These are phyloP conservation scores for Rissa tridactyla DNA, from an alignment of 2,113 vertebrate genomes.

Conservation along the genomic window DNA sequence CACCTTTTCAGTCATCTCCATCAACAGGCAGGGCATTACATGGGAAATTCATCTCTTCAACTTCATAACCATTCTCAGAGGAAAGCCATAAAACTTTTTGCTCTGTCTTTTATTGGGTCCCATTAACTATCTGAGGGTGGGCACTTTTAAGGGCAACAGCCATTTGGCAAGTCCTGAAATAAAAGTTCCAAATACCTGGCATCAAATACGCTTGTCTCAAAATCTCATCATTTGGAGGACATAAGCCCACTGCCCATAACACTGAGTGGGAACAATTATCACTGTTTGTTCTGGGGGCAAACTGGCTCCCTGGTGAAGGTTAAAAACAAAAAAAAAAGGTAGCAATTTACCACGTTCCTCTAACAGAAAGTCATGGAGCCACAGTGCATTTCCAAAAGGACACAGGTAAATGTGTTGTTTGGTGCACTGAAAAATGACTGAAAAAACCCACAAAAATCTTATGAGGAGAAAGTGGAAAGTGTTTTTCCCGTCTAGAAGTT, in stretches of 20 bases:
- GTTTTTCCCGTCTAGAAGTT: not conserved
- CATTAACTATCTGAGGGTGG: not conserved
- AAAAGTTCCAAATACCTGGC: not conserved
- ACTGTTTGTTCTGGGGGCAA: not conserved
- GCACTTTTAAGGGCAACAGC: not conserved
- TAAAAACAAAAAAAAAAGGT: not conserved
- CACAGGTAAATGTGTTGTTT: not conserved
- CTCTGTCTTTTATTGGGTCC: not conserved
- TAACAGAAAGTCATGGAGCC: not conserved
- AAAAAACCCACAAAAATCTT: not conserved
- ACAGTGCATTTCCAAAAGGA: not conserved
- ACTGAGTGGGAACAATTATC: not conserved
- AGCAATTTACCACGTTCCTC: not conserved
- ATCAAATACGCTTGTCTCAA: not conserved
- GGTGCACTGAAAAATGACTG: not conserved
- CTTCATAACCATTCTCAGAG: not conserved
- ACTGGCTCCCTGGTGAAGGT: not conserved
- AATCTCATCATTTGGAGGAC: not conserved
- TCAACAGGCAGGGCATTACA: not conserved
- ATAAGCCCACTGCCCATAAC: not conserved
- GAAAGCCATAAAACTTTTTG: not conserved
- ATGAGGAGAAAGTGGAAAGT: not conserved
- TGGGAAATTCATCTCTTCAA: not conserved
- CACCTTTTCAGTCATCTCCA: not conserved
- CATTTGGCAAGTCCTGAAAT: not conserved